phyloP scores from a whole-genome alignment of 2,113 vertebrate genomes.

The Oncorhynchus mykiss region DNA sequence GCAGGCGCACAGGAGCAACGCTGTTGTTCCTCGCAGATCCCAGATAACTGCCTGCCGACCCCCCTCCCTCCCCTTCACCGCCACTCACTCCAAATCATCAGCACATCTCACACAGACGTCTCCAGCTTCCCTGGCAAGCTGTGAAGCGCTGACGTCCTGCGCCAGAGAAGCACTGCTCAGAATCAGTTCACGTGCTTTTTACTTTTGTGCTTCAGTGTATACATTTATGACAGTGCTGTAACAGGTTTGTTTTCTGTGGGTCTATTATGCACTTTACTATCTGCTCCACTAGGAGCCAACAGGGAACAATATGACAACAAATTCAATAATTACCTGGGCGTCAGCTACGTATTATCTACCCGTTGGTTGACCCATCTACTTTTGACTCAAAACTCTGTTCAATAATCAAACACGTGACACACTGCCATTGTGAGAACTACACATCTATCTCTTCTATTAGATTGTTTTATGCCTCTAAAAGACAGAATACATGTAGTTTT shows the following conservation, averaged over 20 bases:
- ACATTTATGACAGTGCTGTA: background rate
- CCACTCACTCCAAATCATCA: slow-evolving; percentile 55
- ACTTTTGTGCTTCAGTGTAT: background rate
- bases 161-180: too few species aligned
- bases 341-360: too few species aligned
- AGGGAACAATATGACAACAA: background rate
- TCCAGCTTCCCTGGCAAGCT: slow-evolving; percentile 43
- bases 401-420: too few species aligned
- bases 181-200: background rate
- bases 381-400: too few species aligned
- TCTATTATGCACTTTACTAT: background rate
- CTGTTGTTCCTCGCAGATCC: slow-evolving; percentile 64
- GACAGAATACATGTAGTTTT: too few species aligned
- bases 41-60: slow-evolving; percentile 34
- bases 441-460: too few species aligned
- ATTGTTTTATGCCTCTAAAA: too few species aligned
- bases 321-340: too few species aligned
- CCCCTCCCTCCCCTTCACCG: slow-evolving; percentile 40
- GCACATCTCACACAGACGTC: slow-evolving; percentile 40
- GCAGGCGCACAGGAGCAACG: slow-evolving; percentile 75
- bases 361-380: too few species aligned
- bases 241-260: background rate
- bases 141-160: background rate
- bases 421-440: too few species aligned
- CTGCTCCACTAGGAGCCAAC: background rate